phyloP scores from a whole-genome alignment of 2,113 vertebrate species.

The Pygoscelis antarcticus region DNA sequence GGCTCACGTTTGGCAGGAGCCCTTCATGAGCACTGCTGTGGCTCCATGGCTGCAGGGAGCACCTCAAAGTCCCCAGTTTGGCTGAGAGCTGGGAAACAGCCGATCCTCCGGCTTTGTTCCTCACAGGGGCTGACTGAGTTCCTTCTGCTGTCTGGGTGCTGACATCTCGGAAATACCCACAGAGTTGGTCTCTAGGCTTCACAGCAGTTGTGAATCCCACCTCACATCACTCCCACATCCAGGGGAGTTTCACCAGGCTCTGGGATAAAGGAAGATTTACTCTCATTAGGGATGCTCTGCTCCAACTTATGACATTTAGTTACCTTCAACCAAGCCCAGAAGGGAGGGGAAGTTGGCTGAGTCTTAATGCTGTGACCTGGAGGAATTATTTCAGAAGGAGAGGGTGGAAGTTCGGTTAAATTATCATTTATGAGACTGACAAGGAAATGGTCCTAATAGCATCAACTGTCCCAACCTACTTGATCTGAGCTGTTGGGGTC shows the following conservation, averaged over 20 bases:
- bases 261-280: not conserved
- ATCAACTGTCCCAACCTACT: not conserved
- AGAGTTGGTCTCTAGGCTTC: not conserved
- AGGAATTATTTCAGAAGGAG: not conserved
- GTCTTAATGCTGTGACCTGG: not conserved
- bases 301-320: not conserved
- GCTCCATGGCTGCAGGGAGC: not conserved
- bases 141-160: not conserved
- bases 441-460: not conserved
- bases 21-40: not conserved
- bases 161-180: not conserved
- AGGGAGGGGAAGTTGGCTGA: not conserved
- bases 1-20: not conserved
- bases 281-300: not conserved
- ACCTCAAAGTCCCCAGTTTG: not conserved
- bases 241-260: not conserved
- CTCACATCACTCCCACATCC: not conserved
- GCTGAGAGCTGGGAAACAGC: not conserved
- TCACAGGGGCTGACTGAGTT: not conserved
- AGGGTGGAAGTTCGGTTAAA: not conserved
- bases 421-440: not conserved
- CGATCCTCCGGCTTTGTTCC: not conserved
- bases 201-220: not conserved
- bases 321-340: not conserved
- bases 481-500: slow-evolving; percentile 25